Percentiles rank a stretch among this genome's conserved stretches.
Conservation (phyloP, 1,140 invertebrate species). For the Propsilocerus akamusi region DNA sequence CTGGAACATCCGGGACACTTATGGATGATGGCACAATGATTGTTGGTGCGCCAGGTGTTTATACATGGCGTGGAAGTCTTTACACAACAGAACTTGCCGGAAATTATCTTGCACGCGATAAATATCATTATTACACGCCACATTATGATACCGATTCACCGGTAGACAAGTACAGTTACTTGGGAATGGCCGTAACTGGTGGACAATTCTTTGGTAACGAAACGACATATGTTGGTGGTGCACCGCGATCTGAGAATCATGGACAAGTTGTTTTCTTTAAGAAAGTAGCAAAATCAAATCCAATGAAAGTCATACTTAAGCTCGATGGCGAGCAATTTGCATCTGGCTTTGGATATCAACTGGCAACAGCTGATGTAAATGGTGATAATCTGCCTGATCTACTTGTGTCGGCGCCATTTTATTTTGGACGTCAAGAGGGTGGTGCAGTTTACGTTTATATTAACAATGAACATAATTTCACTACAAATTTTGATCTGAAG, state of each 20-base stretch:
- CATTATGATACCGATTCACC: conserved; percentile 41
- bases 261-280: conserved; percentile 73
- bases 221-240: conserved; percentile 63
- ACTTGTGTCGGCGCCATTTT: conserved; percentile 81
- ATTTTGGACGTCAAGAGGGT: conserved; percentile 57
- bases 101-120: conserved; percentile 55
- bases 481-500: conserved; percentile 35
- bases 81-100: conserved; percentile 59
- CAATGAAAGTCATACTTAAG: conserved; percentile 40
- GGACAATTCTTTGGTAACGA: conserved; percentile 51
- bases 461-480: conserved; percentile 32
- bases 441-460: conserved; percentile 84
- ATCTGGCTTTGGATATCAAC: conserved; percentile 77
- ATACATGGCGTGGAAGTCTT: conserved; percentile 75
- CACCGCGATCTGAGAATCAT: conserved; percentile 63
- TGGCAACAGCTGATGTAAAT: conserved; percentile 67
- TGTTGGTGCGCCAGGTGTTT: conserved; percentile 70
- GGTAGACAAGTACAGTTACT: conserved; percentile 78
- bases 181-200: conserved; percentile 75
- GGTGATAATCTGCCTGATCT: conserved; percentile 76
- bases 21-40: conserved; percentile 61
- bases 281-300: conserved; percentile 30
- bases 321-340: conserved; percentile 71
- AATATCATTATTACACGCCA: conserved; percentile 56
- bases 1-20: conserved; percentile 67